Conservation (phyloP, 2,888 invertebrate genomes). For the Melikaiella ostensackeni region DNA sequence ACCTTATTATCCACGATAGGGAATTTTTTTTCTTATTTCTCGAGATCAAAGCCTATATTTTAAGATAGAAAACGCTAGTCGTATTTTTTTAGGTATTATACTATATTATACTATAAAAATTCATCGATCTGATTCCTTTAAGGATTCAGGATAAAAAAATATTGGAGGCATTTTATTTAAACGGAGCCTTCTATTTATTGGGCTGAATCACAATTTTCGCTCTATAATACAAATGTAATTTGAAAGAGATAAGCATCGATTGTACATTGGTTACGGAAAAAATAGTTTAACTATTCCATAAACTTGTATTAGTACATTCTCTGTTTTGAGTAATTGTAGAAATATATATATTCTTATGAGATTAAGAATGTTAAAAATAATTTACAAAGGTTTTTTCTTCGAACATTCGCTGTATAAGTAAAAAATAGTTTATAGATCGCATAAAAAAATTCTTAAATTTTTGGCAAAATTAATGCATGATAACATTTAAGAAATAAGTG, state of each 20-base stretch:
- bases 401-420: slow-evolving; percentile 5
- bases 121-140: neutral
- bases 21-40: neutral
- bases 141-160: neutral
- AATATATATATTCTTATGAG: slow-evolving; percentile 35
- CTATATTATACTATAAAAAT: neutral
- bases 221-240: slow-evolving; percentile 23
- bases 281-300: slow-evolving; percentile 23
- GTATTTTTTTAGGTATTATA: slow-evolving; percentile 24
- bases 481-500: neutral
- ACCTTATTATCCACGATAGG: neutral
- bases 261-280: slow-evolving; percentile 37
- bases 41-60: neutral
- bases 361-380: slow-evolving; percentile 14
- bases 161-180: slow-evolving; percentile 8
- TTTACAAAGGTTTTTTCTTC: slow-evolving; percentile 2
- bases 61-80: slow-evolving; percentile 1
- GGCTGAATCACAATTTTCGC: slow-evolving; percentile 30
- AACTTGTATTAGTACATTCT: slow-evolving; percentile 28
- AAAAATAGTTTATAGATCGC: neutral
- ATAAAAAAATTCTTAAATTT: neutral
- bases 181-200: slow-evolving; percentile 32
- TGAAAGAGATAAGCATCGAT: slow-evolving; percentile 19
- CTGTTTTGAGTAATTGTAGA: slow-evolving; percentile 21
- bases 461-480: neutral